These are phyloP conservation scores for Cotesia chilonis DNA, from an alignment of 1,140 invertebrate species.

Conservation along the genomic window DNA sequence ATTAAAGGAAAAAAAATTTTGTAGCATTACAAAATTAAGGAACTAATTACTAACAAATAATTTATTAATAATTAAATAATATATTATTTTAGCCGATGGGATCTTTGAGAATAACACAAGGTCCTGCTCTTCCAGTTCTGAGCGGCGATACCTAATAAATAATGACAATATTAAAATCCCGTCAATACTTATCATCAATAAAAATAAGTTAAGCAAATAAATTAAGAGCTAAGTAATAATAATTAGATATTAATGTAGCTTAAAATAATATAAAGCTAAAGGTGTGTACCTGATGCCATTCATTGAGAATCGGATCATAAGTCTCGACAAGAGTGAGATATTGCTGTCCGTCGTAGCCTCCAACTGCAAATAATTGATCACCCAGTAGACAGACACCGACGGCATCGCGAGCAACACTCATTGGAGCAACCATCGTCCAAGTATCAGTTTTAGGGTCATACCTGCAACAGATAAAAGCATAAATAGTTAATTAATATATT, in stretches of 20 bases:
- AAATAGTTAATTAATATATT: conserved; percentile 20
- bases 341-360: conserved; percentile 94
- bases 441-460: conserved; percentile 83
- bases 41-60: too few species aligned
- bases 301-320: conserved; percentile 90
- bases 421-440: conserved; percentile 89
- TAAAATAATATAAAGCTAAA: neutral
- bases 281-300: conserved; percentile 78
- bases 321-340: conserved; percentile 92
- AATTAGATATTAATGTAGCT: neutral
- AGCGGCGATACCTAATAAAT: conserved; percentile 74
- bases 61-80: conserved; percentile 3
- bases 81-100: conserved; percentile 35
- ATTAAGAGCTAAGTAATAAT: conserved; percentile 1
- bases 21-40: neutral
- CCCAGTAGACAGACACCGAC: conserved; percentile 91
- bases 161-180: conserved; percentile 24
- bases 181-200: conserved; percentile 1
- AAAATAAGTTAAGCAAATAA: neutral
- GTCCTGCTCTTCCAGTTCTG: conserved; percentile 82
- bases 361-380: conserved; percentile 87
- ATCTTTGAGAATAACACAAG: conserved; percentile 77
- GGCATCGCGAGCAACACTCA: conserved; percentile 87
- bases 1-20: neutral
- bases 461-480: conserved; percentile 49